These are phyloP conservation scores for Electrona antarctica DNA, from an alignment of 2,113 vertebrate species.

Conservation along the genomic window DNA sequence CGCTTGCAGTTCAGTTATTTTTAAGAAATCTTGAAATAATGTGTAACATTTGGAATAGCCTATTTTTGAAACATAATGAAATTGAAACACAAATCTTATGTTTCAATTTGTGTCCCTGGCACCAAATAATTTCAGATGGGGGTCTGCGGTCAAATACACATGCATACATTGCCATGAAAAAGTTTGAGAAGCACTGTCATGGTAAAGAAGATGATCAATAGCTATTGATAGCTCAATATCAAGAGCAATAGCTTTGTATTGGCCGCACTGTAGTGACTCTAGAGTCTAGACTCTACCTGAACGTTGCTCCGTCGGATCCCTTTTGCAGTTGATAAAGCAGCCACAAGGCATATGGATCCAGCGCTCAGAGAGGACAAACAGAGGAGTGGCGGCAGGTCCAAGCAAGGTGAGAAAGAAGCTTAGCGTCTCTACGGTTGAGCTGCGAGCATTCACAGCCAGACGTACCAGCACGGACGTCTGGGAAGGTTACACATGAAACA, in stretches of 20 bases:
- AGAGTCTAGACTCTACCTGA: conserved; percentile 51
- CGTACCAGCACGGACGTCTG: conserved; percentile 89
- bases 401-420: conserved; percentile 92
- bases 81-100: no score
- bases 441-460: conserved; percentile 80
- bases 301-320: conserved; percentile 66
- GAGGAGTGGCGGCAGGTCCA: conserved; percentile 85
- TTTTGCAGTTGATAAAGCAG: conserved; percentile 93
- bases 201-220: neutral
- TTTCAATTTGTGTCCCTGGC: no score
- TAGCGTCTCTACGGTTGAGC: conserved; percentile 83
- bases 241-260: neutral
- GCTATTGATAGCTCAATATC: neutral
- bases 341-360: conserved; percentile 96
- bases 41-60: no score
- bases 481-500: conserved; percentile 16
- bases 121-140: no score
- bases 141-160: no score
- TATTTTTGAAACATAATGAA: no score
- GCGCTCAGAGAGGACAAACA: conserved; percentile 91
- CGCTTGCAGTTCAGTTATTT: no score
- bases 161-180: no score
- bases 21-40: no score
- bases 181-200: no score
- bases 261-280: neutral